Evolutionary conservation across 2,113 vertebrate genomes (phyloP), one percentile per base, ranked within the genome.

Genomic region (Lucifuga dentata): DNA sequence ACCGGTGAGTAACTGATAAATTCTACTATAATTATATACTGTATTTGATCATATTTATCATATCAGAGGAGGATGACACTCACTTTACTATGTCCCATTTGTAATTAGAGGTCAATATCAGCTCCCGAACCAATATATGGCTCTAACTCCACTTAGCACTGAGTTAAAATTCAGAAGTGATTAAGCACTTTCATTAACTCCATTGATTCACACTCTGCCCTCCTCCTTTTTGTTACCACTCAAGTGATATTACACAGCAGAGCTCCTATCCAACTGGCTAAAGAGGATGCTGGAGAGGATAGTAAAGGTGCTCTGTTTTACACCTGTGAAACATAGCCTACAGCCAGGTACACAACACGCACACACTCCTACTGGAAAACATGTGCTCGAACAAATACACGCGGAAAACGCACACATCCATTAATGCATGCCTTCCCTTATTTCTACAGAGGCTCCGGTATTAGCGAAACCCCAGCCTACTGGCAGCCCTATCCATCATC

Each of bases 401-500:
- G 55, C 3, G 9, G 8, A 9, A 29, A 29, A 26, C 59, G 55
- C 60, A 64, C 80, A 59, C 73, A 67, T 23, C 55, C 77, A 72
- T 76, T 66, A 68, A 80, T 56, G 69, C 70, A 50, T 38, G 58
- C 57, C 73, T 72, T 73, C 76, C 44, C 78, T 66, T 56, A 73
- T 68, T 76, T 78, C 70, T 51, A 56, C 53, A 53, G 70, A 69
- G 78, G 63, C 82, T 44, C 68, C 63, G 39, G 82, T 80, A 84
- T 89, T 78, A 87, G 82, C 48, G 86, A 76, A 76, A 73, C 83
- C 68, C 76, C 78, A 63, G 76, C 44, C 65, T 60, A 24, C 51
- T 88, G 87, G 84, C 89, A 90, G 83, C 60, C 70, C 86, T 45
- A 89, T 90, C 87, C 87, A 90, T 89, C 87, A 89, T 85, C 67